phyloP scores from a whole-genome alignment of 1,140 invertebrate genomes.

The Sycophila sp. region DNA sequence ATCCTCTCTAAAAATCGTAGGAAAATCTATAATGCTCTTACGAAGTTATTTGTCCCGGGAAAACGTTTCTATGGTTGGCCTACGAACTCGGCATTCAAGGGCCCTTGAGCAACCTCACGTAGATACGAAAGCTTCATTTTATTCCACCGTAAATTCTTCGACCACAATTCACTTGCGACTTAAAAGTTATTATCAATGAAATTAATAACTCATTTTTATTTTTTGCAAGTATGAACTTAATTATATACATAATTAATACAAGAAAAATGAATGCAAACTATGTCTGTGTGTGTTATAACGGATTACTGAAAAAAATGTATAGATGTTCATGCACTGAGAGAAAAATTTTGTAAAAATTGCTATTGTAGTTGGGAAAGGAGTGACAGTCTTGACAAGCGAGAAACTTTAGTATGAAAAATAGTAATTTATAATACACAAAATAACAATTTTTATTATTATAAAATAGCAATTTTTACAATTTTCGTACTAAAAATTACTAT shows the following conservation, averaged over 20 bases:
- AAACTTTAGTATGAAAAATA: no score
- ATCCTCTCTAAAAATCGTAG: constrained; percentile 9
- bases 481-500: no score
- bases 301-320: neutral
- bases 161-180: constrained; percentile 16
- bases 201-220: constrained; percentile 1
- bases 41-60: constrained; percentile 24
- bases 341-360: no score
- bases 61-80: constrained; percentile 32
- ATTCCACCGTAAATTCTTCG: constrained; percentile 22
- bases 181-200: neutral
- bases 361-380: no score
- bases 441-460: no score
- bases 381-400: no score
- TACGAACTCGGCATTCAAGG: constrained; percentile 23
- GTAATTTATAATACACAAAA: no score
- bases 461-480: no score
- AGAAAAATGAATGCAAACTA: no score
- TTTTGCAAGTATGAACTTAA: no score
- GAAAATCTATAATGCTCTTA: constrained; percentile 32
- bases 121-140: constrained; percentile 28
- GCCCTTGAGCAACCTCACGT: constrained; percentile 8
- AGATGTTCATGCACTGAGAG: no score
- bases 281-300: neutral
- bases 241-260: neutral